Conservation (phyloP, 2,888 invertebrate species). For the Disparrhopalites patrizii region DNA sequence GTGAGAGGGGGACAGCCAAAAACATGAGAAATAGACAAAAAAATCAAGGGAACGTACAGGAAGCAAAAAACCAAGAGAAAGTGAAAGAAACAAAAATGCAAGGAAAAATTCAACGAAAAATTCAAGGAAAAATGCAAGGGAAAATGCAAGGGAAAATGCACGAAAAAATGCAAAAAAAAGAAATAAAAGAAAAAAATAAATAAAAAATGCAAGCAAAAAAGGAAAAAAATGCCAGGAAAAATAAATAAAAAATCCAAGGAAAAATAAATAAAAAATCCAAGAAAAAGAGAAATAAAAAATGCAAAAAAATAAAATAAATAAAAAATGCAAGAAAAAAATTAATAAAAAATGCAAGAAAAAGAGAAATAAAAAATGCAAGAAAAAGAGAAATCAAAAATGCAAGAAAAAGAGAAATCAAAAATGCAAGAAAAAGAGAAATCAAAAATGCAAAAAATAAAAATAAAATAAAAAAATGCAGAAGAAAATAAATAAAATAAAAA, state of each 20-base stretch:
- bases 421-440: not conserved
- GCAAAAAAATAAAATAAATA: not conserved
- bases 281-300: not conserved
- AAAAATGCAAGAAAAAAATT: not conserved
- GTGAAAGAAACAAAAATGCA: too few species aligned
- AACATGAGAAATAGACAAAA: too few species aligned
- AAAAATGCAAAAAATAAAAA: too few species aligned
- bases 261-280: not conserved
- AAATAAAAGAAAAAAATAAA: not conserved
- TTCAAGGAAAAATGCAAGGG: too few species aligned
- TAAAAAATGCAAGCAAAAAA: not conserved
- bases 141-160: not conserved
- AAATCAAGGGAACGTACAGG: too few species aligned
- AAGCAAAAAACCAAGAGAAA: too few species aligned
- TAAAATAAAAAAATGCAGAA: too few species aligned
- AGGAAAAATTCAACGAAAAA: too few species aligned
- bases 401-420: not conserved
- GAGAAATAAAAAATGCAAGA: not conserved
- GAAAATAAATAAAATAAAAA: too few species aligned
- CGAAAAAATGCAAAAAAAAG: not conserved
- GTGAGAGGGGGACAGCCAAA: too few species aligned
- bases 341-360: not conserved
- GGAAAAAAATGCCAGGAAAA: not conserved
- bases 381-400: not conserved
- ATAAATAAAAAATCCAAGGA: not conserved